A percentile compares a stretch with the other conserved stretches of the same genome.
These are phyloP conservation scores for Anoplopoma fimbria DNA, from an alignment of 2,113 vertebrate species.

Conservation along the genomic window DNA sequence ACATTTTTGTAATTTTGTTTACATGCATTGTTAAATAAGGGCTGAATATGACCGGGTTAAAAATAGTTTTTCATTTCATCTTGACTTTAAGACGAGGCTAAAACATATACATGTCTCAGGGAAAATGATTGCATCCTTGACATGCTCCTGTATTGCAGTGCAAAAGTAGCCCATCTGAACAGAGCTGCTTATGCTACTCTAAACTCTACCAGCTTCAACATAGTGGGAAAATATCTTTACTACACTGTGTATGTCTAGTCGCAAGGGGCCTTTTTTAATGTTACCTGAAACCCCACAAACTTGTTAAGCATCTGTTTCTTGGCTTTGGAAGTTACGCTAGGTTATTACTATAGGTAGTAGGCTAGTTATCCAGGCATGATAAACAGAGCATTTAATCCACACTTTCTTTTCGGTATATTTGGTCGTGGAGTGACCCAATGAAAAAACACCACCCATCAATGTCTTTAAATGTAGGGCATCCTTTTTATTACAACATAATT, in stretches of 20 bases:
- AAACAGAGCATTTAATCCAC: background rate
- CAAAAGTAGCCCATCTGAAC: too few species aligned
- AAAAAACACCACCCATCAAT: background rate
- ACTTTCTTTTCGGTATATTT: background rate
- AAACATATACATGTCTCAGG: background rate
- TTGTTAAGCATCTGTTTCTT: background rate
- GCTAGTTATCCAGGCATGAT: background rate
- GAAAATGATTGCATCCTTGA: background rate
- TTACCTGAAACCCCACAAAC: background rate
- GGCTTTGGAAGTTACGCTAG: conserved; percentile 1
- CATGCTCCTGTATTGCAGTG: background rate
- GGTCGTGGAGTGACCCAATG: background rate
- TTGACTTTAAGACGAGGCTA: background rate
- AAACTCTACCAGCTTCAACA: background rate
- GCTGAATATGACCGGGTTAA: background rate
- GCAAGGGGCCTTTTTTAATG: background rate
- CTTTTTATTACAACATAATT: background rate
- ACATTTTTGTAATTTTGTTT: background rate
- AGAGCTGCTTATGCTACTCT: background rate
- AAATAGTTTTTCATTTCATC: background rate
- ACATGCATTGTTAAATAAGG: background rate
- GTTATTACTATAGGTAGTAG: background rate
- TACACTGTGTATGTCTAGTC: background rate
- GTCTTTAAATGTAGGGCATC: background rate
- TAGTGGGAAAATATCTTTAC: background rate